Conservation (phyloP, 1,140 invertebrate species). For the Magallana gigas region DNA sequence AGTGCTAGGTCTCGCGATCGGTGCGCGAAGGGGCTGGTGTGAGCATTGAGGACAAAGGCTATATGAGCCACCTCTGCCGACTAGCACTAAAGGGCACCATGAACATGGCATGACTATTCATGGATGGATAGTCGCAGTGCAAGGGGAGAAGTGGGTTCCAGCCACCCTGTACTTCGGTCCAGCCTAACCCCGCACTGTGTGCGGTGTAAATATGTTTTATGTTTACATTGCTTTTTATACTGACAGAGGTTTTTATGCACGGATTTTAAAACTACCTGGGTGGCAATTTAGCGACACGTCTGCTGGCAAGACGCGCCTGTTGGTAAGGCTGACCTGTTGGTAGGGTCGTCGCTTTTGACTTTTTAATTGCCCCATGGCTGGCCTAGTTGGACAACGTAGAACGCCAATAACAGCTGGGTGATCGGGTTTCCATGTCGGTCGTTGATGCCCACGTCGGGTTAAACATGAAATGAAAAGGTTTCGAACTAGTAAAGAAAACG, state of each 20-base stretch:
- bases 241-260: too few species aligned
- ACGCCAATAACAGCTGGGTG: not conserved
- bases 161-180: too few species aligned
- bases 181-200: not conserved
- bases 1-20: slow-evolving; percentile 42
- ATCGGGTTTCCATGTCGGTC: not conserved
- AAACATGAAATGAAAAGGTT: not conserved
- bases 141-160: too few species aligned
- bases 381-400: not conserved
- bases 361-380: not conserved
- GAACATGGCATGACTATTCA: slow-evolving; percentile 28
- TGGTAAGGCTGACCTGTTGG: too few species aligned
- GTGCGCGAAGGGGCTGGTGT: slow-evolving; percentile 45
- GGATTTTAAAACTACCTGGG: not conserved
- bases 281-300: not conserved
- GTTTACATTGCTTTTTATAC: not conserved
- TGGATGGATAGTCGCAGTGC: not conserved
- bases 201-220: not conserved
- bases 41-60: slow-evolving; percentile 42
- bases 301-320: not conserved
- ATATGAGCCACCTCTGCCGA: slow-evolving; percentile 34
- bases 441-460: not conserved
- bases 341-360: too few species aligned
- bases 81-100: slow-evolving; percentile 47
- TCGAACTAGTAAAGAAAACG: too few species aligned